Percentiles rank a stretch among this genome's conserved stretches.
phyloP scores from a whole-genome alignment of 2,113 vertebrate genomes.

The Corythaeola cristata region DNA sequence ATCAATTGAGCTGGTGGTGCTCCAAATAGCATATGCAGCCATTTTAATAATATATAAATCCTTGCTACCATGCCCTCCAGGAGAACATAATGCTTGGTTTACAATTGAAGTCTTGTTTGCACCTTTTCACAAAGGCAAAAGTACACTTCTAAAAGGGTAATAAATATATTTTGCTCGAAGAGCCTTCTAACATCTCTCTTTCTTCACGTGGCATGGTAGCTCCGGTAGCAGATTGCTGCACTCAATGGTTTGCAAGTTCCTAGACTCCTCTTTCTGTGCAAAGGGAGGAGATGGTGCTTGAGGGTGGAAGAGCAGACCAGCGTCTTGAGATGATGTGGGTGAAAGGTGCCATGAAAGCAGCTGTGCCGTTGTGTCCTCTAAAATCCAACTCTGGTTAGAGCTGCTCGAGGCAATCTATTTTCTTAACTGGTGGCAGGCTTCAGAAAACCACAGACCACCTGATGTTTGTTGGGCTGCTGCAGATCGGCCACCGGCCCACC shows the following conservation, averaged over 20 bases:
- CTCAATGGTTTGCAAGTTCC: background rate
- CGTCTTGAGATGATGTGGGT: background rate
- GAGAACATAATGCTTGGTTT: background rate
- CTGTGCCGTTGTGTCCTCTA: no score
- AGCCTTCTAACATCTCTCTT: background rate
- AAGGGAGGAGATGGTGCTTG: background rate
- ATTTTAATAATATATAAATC: background rate
- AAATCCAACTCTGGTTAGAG: background rate
- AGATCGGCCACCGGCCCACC: background rate
- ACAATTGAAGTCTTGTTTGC: background rate
- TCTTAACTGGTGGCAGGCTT: background rate
- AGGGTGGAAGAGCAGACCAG: background rate
- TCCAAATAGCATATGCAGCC: background rate
- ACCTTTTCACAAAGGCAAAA: background rate
- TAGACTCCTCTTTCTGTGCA: background rate
- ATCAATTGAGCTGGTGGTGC: accelerated
- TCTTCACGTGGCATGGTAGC: background rate
- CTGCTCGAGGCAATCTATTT: background rate
- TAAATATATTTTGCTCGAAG: background rate
- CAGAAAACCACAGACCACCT: background rate
- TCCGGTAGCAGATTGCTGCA: background rate
- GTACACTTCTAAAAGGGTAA: background rate
- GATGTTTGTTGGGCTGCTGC: background rate
- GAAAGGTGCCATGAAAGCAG: background rate
- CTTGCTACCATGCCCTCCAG: background rate